A percentile compares a stretch with the other conserved stretches of the same genome.
phyloP scores from a whole-genome alignment of 2,888 invertebrate genomes.

The Eupithecia tripunctaria region DNA sequence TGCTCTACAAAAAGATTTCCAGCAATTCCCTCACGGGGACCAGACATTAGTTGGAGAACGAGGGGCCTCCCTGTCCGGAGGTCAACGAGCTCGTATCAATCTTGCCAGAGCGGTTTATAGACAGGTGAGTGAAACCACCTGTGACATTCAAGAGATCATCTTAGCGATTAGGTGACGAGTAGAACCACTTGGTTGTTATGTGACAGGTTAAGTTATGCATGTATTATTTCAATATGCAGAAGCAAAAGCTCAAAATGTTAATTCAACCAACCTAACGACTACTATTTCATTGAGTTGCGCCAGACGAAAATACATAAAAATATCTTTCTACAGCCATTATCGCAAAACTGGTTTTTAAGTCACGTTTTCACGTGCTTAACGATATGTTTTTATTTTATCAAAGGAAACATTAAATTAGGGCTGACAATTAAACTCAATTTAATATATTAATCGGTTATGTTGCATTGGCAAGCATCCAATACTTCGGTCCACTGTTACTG shows the following conservation, averaged over 20 bases:
- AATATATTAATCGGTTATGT: conserved; percentile 19
- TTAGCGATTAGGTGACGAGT: neutral
- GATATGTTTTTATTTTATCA: conserved; percentile 1
- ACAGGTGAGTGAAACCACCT: conserved; percentile 68
- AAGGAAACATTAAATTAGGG: conserved; percentile 5
- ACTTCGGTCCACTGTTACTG: conserved; percentile 8
- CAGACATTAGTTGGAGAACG: conserved; percentile 92
- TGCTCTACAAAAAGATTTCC: conserved; percentile 89
- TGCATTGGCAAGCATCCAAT: conserved; percentile 25
- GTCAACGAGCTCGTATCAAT: conserved; percentile 91
- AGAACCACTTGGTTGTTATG: neutral
- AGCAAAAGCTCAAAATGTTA: conserved; percentile 1
- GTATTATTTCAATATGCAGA: conserved; percentile 2
- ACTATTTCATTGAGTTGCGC: conserved; percentile 2
- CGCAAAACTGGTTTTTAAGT: neutral
- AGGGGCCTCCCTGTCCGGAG: conserved; percentile 92
- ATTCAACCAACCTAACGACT: neutral
- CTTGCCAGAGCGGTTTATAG: conserved; percentile 88
- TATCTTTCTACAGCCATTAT: conserved; percentile 3
- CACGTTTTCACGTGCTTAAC: conserved; percentile 4
- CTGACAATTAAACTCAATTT: conserved; percentile 21
- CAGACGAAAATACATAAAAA: neutral
- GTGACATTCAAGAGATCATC: neutral
- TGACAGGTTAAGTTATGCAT: neutral
- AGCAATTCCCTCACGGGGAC: conserved; percentile 88